phyloP scores from a whole-genome alignment of 2,113 vertebrate genomes.

The Alosa alosa region DNA sequence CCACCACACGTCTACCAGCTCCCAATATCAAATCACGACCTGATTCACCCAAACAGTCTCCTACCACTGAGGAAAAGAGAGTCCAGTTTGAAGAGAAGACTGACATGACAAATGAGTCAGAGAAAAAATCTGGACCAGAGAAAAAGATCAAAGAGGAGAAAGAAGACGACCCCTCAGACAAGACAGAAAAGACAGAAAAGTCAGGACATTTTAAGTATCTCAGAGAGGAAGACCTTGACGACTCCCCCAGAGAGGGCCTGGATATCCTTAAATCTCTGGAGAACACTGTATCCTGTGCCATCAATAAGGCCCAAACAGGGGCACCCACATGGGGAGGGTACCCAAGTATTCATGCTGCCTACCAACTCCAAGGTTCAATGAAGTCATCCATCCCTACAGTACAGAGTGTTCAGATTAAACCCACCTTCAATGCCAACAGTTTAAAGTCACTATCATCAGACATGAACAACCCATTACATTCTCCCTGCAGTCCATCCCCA shows the following conservation, averaged over 20 bases:
- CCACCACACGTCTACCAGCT: slow-evolving; percentile 84
- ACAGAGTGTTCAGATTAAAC: slow-evolving; percentile 87
- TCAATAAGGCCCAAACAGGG: slow-evolving; percentile 97
- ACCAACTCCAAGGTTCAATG: slow-evolving; percentile 88
- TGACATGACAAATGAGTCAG: slow-evolving; percentile 50
- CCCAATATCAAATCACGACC: slow-evolving; percentile 81
- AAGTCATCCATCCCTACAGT: slow-evolving; percentile 79
- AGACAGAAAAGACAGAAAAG: slow-evolving; percentile 79
- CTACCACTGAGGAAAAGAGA: slow-evolving; percentile 75
- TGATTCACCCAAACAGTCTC: slow-evolving; percentile 75
- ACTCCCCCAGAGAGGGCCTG: slow-evolving; percentile 88
- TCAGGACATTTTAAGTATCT: slow-evolving; percentile 88
- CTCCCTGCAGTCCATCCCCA: slow-evolving; percentile 84
- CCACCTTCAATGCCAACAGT: slow-evolving; percentile 76
- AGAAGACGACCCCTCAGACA: slow-evolving; percentile 79
- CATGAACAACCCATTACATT: slow-evolving; percentile 80
- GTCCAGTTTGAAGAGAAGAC: slow-evolving; percentile 73
- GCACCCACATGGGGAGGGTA: slow-evolving; percentile 97
- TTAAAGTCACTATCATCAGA: slow-evolving; percentile 80
- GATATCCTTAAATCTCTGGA: slow-evolving; percentile 96
- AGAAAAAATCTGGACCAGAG: slow-evolving; percentile 66
- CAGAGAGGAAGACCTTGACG: slow-evolving; percentile 93
- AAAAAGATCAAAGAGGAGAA: slow-evolving; percentile 92
- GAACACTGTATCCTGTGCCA: slow-evolving; percentile 95
- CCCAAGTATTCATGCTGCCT: slow-evolving; percentile 97